Percentiles rank a stretch among this genome's conserved stretches.
Conservation (phyloP, 2,113 vertebrate species). For the Triplophysa dalaica region DNA sequence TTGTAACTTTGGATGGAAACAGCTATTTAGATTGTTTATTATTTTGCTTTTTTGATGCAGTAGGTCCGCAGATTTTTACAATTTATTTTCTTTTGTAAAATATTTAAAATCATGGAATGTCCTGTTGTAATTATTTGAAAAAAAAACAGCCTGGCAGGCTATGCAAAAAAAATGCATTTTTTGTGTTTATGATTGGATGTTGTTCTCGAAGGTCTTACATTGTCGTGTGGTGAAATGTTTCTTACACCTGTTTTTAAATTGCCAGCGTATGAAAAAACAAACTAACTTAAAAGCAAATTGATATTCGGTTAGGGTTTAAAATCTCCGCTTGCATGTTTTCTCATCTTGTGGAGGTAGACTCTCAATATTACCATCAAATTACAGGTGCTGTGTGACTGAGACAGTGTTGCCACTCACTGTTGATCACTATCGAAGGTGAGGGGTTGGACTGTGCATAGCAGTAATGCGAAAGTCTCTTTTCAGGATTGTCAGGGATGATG, state of each 20-base stretch:
- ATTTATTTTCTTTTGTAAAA: background rate
- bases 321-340: background rate
- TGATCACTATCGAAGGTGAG: constrained; percentile 28
- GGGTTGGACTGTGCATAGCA: background rate
- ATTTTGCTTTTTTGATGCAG: constrained; percentile 11
- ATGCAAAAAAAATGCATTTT: no score
- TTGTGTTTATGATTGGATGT: background rate
- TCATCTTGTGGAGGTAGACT: background rate
- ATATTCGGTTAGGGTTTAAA: background rate
- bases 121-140: background rate
- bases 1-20: no score
- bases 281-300: background rate
- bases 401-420: background rate
- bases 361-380: background rate
- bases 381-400: constrained; percentile 7
- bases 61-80: background rate
- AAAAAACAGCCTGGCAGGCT: background rate
- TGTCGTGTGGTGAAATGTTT: background rate
- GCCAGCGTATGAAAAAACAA: background rate
- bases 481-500: constrained; percentile 12
- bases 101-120: background rate
- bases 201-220: background rate
- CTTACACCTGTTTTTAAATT: background rate
- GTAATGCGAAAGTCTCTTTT: constrained; percentile 12
- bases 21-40: background rate